Conservation (phyloP, 1,140 invertebrate species). For the Bombus superbus region DNA sequence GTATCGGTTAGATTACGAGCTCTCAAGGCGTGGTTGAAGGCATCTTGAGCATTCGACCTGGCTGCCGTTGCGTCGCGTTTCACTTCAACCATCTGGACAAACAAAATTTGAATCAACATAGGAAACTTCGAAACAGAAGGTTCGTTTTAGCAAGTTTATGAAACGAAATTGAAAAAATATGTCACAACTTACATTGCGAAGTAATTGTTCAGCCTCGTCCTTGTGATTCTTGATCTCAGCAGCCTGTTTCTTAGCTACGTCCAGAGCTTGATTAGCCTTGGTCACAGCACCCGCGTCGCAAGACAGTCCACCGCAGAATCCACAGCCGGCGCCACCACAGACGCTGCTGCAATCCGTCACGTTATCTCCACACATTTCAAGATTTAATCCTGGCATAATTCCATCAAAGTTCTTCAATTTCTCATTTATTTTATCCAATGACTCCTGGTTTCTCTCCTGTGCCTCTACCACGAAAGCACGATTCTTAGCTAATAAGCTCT, state of each 20-base stretch:
- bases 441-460: conserved; percentile 87
- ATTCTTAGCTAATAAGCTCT: conserved; percentile 89
- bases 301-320: conserved; percentile 93
- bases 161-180: conserved; percentile 18
- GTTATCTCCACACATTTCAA: conserved; percentile 93
- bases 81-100: conserved; percentile 84
- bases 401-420: conserved; percentile 87
- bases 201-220: conserved; percentile 87
- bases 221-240: conserved; percentile 91
- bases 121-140: neutral
- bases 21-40: conserved; percentile 83
- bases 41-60: conserved; percentile 84
- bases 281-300: conserved; percentile 95
- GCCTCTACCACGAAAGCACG: conserved; percentile 88
- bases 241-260: conserved; percentile 93
- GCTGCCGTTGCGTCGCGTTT: conserved; percentile 84
- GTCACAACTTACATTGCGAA: conserved; percentile 83
- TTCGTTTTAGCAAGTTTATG: neutral
- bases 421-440: conserved; percentile 86
- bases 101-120: neutral
- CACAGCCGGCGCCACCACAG: conserved; percentile 97
- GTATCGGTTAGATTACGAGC: conserved; percentile 85
- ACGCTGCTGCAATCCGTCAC: conserved; percentile 94
- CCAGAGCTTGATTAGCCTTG: conserved; percentile 92
- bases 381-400: conserved; percentile 93